These are phyloP conservation scores for Amiota minor DNA, from an alignment of 2,888 invertebrate species.

Conservation along the genomic window DNA sequence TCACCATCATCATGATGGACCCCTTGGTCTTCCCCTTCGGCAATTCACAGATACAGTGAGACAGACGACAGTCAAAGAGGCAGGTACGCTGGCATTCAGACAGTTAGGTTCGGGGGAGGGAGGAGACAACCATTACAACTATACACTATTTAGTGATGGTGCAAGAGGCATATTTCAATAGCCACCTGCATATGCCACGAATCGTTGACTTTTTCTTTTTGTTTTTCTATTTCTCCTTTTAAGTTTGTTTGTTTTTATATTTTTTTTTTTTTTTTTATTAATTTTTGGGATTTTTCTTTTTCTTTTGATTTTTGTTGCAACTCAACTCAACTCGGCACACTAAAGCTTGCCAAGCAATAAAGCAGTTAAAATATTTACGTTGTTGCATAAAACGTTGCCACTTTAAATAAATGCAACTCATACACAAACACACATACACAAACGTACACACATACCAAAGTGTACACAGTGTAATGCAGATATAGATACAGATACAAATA, in stretches of 20 bases:
- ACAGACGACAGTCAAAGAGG: too few species aligned
- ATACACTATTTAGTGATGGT: too few species aligned
- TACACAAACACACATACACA: constrained; percentile 38
- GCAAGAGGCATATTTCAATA: constrained; percentile 26
- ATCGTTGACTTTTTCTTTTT: constrained; percentile 51
- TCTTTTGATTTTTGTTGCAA: constrained; percentile 20
- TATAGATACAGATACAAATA: constrained; percentile 29
- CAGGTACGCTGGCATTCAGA: neutral
- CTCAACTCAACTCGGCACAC: neutral
- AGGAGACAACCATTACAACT: too few species aligned
- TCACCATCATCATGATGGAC: too few species aligned
- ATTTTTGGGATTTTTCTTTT: neutral
- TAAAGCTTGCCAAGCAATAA: constrained; percentile 42
- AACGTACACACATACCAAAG: too few species aligned
- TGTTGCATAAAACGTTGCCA: constrained; percentile 61
- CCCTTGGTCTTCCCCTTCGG: too few species aligned
- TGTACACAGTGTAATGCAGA: too few species aligned
- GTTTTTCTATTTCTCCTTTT: neutral
- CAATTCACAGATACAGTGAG: too few species aligned
- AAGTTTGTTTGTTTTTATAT: constrained; percentile 19
- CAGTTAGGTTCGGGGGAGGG: neutral
- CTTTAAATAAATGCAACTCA: constrained; percentile 51
- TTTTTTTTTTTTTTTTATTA: too few species aligned
- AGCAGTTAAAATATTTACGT: constrained; percentile 60
- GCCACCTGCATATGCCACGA: constrained; percentile 66